Evolutionary conservation across 2,113 vertebrate species (phyloP), one percentile per base, ranked within the genome.

Genomic region (Ariopsis seemanni): DNA sequence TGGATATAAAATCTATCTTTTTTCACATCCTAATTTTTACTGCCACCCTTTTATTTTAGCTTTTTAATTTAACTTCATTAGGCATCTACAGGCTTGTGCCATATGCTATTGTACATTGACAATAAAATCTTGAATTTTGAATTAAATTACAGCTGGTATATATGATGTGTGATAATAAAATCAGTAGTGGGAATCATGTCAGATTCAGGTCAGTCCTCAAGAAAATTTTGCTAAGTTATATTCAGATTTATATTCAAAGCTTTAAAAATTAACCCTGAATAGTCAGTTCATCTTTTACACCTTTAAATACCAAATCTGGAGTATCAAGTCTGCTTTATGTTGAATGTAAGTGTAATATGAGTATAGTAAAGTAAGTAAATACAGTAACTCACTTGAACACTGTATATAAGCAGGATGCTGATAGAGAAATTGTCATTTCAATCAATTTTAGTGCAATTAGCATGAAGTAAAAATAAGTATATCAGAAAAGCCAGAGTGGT

Each of bases 401-500:
- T 69, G 63, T 2, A 34, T 57, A 55, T 57, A 84, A 71, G 22
- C 52, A 34, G 65, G 25, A 15, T 57, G 5, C n/a, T 84, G 69
- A 34, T 57, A 25, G 27, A 72, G 52, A 57, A 30, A 25, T 71
- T 57, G 50, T 25, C 52, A 22, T 18, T 71, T 72, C 7, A 72
- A 72, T 65, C 48, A 25, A 53, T 65, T 79, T 78, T 50, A 65
- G 48, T 53, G n/a, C 17, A 65, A 55, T 30, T 65, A 75, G 48
- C 27, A 7, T 17, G 6, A 18, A 52, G 72, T 78, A 85, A 34
- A 62, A 50, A 52, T 15, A 75, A 77, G 84, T 63, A 57, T 50
- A 85, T 85, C 22, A 53, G n/a, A 79, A 80, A 79, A 80, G 27
- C 77, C 25, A 55, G 12, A 79, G 77, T 79, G 75, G 22, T 30